Base-by-base conservation (phyloP, 1,140 invertebrate genomes). In the Aphelinus certus region DNA sequence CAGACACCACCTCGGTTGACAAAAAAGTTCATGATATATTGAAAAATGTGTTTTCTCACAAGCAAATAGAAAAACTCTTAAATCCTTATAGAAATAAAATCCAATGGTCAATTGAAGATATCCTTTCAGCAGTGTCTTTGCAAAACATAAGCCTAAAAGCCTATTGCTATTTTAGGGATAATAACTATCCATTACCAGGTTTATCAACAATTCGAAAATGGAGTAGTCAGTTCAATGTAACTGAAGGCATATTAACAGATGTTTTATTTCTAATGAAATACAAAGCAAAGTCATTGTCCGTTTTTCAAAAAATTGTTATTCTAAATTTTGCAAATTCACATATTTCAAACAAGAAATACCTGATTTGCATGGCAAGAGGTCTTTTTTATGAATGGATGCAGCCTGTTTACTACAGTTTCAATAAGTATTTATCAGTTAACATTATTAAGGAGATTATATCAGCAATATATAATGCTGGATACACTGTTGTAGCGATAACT, bases 281-380 rank as follows among this genome's bases (percentile, higher is more conserved):
- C 51, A 67, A 10, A 56, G 6, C 51, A 2, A 56, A 56, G 7
- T 56, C 65, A 6, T 56, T 67, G 46, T 67, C 53, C 45, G 4
- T 56, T 67, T 67, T 67, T 45, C 65, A 67, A 67, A 67, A 67
- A 67, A 57, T 67, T n/a, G 53, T 67, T n/a, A n/a, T 67, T 5
- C 6, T 67, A 3, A 43, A 51, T 45, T 67, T 67, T 51, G 49
- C 9, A 10, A 42, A 67, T 9, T 6, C 45, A 10, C 3, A 1
- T 10, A 67, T 67, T 47, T 42, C 51, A 55, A 7, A 56, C 7
- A 45, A 56, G 43, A 67, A 67, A 3, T 67, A 51, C n/a, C 10
- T 2, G 4, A 55, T 67, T n/a, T 67, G 65, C 3, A 67, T 67
- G 4, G 51, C 43, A 9, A 55, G 51, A 45, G 65, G 65, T 1